Conservation (phyloP, 2,888 invertebrate genomes). For the Melipona bicolor region DNA sequence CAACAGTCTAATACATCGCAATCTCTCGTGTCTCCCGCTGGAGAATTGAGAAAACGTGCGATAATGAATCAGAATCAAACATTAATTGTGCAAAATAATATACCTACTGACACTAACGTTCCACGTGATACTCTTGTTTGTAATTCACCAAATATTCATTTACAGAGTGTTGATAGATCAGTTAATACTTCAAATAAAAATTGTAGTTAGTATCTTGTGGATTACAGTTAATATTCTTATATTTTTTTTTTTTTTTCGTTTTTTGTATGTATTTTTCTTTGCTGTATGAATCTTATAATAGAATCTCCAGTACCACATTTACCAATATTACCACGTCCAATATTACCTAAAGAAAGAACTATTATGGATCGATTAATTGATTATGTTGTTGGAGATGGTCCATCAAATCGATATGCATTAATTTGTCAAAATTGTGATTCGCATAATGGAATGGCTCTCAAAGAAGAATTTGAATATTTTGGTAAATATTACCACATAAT, state of each 20-base stretch:
- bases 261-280: not conserved
- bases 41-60: constrained; percentile 77
- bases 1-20: constrained; percentile 71
- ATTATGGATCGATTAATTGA: constrained; percentile 96
- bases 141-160: constrained; percentile 70
- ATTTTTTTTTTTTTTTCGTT: constrained; percentile 3
- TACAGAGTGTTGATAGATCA: constrained; percentile 70
- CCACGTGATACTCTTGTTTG: constrained; percentile 68
- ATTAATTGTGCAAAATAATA: constrained; percentile 64
- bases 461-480: constrained; percentile 89
- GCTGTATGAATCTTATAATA: constrained; percentile 44
- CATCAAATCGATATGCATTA: constrained; percentile 96
- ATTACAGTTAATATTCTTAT: constrained; percentile 3
- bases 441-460: constrained; percentile 95
- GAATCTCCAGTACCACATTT: constrained; percentile 87
- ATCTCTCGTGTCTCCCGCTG: constrained; percentile 66
- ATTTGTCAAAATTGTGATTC: constrained; percentile 95
- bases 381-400: constrained; percentile 97
- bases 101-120: constrained; percentile 58
- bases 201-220: constrained; percentile 61
- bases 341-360: constrained; percentile 90
- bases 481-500: constrained; percentile 80
- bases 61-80: constrained; percentile 70
- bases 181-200: constrained; percentile 69
- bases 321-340: constrained; percentile 86